These are phyloP conservation scores for Gymnocypris eckloni DNA, from an alignment of 2,797 vertebrate genomes.

Conservation along the genomic window DNA sequence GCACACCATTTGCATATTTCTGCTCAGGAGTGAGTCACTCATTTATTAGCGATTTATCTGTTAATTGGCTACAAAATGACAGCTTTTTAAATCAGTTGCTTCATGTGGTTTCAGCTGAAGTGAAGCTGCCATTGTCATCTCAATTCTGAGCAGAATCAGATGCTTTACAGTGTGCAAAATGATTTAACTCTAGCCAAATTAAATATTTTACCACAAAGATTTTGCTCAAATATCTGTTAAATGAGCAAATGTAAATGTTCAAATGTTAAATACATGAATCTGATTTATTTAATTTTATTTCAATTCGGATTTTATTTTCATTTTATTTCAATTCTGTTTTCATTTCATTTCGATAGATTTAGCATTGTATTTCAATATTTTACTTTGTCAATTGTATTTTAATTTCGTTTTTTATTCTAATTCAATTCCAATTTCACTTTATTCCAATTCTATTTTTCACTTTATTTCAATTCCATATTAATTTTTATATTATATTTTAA, in stretches of 20 bases:
- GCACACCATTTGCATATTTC: neutral
- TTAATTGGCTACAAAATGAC: slow-evolving; percentile 23
- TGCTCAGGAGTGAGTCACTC: neutral
- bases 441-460: no score
- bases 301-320: no score
- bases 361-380: no score
- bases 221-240: neutral
- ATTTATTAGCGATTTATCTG: slow-evolving; percentile 21
- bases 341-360: no score
- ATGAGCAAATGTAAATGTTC: neutral
- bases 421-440: no score
- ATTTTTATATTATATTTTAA: no score
- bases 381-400: no score
- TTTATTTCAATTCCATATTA: no score
- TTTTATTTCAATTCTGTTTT: neutral
- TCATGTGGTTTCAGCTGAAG: neutral
- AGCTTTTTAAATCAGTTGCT: neutral
- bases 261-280: neutral
- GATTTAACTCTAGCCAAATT: neutral
- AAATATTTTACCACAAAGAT: neutral
- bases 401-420: accelerated
- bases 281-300: neutral
- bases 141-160: neutral
- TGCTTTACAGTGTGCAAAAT: neutral
- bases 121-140: neutral